Conservation (phyloP, 35 echinoderm and acorn worm genomes). For the Diadema setosum region DNA sequence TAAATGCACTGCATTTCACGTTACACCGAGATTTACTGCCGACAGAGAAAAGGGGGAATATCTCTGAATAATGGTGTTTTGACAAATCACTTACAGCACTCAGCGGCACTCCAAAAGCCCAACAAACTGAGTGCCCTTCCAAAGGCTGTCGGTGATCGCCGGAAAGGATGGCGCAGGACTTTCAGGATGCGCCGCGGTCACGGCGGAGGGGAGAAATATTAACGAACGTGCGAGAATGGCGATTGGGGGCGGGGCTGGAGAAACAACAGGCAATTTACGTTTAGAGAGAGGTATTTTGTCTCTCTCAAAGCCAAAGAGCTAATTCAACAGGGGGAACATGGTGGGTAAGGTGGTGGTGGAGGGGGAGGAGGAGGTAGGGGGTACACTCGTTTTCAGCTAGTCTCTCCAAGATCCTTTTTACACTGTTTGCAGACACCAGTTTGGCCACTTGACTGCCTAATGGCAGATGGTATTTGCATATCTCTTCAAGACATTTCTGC, state of each 20-base stretch:
- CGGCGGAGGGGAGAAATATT: background rate
- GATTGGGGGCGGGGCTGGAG: background rate
- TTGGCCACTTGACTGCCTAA: background rate
- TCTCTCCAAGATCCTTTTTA: background rate
- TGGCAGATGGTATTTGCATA: background rate
- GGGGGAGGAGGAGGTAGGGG: background rate
- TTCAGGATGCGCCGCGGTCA: too few relatives aligned
- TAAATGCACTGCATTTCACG: too few relatives aligned
- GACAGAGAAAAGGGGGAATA: too few relatives aligned
- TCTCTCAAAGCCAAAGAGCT: background rate
- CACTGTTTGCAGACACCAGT: background rate
- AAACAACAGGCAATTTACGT: background rate
- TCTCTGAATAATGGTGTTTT: too few relatives aligned
- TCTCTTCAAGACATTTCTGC: background rate
- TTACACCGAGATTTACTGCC: too few relatives aligned
- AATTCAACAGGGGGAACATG: constrained; percentile 4
- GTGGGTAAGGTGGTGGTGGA: background rate
- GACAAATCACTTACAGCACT: too few relatives aligned
- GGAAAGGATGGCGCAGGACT: too few relatives aligned
- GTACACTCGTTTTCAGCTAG: background rate
- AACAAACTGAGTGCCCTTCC: too few relatives aligned
- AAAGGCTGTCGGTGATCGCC: too few relatives aligned
- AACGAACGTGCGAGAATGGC: background rate
- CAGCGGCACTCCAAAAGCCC: too few relatives aligned
- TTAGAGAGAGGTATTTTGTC: background rate